phyloP scores from a whole-genome alignment of 2,113 vertebrate genomes.

The Tyto alba region DNA sequence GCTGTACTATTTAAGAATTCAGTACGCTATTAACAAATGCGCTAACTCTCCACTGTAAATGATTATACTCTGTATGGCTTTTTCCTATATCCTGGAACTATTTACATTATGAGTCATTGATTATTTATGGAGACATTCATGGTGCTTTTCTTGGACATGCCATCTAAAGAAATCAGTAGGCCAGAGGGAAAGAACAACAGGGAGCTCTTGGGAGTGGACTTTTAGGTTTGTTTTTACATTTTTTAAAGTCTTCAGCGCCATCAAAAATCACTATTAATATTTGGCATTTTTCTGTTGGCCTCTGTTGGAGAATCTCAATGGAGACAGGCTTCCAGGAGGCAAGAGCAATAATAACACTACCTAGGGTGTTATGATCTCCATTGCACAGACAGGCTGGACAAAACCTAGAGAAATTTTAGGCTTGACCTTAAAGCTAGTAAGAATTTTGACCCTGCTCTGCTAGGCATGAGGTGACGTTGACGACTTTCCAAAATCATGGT shows the following conservation, averaged over 20 bases:
- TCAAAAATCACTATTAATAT: neutral
- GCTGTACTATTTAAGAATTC: neutral
- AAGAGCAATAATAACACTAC: accelerated
- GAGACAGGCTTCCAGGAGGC: neutral
- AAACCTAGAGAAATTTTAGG: neutral
- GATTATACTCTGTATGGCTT: neutral
- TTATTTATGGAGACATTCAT: slow-evolving; percentile 14
- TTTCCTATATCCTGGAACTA: slow-evolving; percentile 19
- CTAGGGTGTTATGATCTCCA: neutral
- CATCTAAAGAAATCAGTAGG: neutral
- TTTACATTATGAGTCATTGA: neutral
- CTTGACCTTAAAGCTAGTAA: neutral
- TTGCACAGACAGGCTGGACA: neutral
- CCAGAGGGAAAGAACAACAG: neutral
- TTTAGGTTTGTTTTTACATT: neutral
- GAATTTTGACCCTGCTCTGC: neutral
- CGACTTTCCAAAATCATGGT: neutral
- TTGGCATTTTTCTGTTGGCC: neutral
- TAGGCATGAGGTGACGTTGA: neutral
- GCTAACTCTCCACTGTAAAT: neutral
- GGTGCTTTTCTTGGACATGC: slow-evolving; percentile 24
- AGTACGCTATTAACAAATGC: neutral
- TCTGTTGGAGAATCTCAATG: neutral
- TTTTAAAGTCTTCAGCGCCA: neutral
- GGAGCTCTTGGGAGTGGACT: neutral